These are phyloP conservation scores for Drosophila dunni DNA, from an alignment of 1,140 invertebrate species.

Conservation along the genomic window DNA sequence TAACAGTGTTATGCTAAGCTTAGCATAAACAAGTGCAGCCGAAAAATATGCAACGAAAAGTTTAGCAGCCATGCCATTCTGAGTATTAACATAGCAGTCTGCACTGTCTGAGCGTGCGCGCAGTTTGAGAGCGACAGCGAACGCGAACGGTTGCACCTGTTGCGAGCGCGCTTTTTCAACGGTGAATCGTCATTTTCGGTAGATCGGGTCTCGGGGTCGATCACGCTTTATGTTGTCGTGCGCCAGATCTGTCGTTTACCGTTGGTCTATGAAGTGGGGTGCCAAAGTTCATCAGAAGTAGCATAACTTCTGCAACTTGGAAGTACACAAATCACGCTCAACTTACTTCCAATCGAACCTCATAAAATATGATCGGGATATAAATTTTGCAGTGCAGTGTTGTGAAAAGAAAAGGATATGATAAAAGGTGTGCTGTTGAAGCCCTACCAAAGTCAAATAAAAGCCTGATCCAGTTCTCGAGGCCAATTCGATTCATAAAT, in stretches of 20 bases:
- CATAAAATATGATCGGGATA: conserved; percentile 5
- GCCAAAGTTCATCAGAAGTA: conserved; percentile 47
- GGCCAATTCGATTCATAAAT: conserved; percentile 9
- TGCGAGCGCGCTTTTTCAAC: conserved; percentile 39
- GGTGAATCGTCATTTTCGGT: not conserved
- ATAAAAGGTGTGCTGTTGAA: not conserved
- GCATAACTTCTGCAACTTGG: conserved; percentile 10
- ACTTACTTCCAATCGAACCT: not conserved
- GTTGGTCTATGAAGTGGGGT: conserved; percentile 40
- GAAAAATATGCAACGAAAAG: conserved; percentile 18
- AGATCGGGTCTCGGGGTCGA: conserved; percentile 47
- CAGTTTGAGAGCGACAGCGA: conserved; percentile 57
- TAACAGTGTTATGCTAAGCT: not conserved
- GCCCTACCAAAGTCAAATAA: not conserved
- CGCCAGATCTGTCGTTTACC: conserved; percentile 78
- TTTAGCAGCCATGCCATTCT: conserved; percentile 23
- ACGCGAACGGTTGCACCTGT: conserved; percentile 66
- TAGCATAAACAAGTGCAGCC: not conserved
- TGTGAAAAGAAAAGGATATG: conserved; percentile 33
- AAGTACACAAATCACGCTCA: not conserved
- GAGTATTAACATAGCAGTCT: not conserved
- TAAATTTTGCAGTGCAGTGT: conserved; percentile 23
- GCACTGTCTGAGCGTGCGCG: conserved; percentile 14
- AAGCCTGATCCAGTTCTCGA: conserved; percentile 18
- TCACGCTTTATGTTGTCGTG: conserved; percentile 67